Conservation (phyloP, 2,888 invertebrate genomes). For the Synergus itoensis region DNA sequence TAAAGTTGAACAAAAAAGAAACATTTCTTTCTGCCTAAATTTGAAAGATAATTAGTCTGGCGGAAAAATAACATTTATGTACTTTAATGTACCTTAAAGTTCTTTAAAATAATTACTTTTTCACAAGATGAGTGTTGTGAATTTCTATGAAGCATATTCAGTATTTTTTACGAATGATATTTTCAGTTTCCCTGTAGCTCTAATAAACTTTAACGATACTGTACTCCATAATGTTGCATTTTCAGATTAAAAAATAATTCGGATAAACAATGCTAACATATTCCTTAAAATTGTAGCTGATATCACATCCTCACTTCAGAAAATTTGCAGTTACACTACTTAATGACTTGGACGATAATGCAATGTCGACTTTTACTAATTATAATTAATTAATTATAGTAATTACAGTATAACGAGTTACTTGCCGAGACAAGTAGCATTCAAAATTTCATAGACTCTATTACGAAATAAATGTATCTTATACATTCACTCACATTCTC, state of each 20-base stretch:
- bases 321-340: conserved; percentile 16
- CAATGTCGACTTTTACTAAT: conserved; percentile 20
- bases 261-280: neutral
- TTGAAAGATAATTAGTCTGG: neutral
- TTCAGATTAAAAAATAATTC: conserved; percentile 7
- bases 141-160: too few species aligned
- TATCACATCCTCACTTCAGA: conserved; percentile 29
- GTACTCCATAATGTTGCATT: neutral
- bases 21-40: neutral
- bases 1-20: neutral
- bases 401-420: conserved; percentile 24
- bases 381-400: conserved; percentile 32
- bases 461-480: conserved; percentile 22
- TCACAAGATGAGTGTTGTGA: neutral
- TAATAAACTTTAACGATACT: neutral
- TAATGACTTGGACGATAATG: conserved; percentile 28
- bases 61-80: neutral
- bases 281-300: conserved; percentile 23
- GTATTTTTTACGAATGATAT: neutral
- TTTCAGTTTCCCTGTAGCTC: neutral
- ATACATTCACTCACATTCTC: neutral
- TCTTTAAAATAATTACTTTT: neutral
- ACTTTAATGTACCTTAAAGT: neutral
- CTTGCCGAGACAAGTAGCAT: neutral
- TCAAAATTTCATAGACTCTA: conserved; percentile 29